phyloP scores from a whole-genome alignment of 2,888 invertebrate genomes.

The Agapostemon virescens region DNA sequence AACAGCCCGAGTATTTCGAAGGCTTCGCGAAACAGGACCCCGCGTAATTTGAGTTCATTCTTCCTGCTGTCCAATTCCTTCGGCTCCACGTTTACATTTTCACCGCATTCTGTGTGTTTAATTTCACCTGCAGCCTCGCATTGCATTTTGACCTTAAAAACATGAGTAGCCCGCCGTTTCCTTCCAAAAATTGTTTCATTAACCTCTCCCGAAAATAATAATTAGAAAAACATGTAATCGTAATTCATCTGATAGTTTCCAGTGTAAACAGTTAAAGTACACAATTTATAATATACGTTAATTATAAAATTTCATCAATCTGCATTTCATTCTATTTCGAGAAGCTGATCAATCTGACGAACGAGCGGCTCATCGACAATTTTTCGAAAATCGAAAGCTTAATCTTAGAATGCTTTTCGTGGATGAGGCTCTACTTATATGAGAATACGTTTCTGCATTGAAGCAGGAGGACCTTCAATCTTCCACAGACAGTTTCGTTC shows the following conservation, averaged over 20 bases:
- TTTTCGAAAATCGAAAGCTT: too few relatives aligned
- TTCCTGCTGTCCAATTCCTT: constrained; percentile 53
- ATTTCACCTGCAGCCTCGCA: constrained; percentile 43
- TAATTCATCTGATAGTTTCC: too few relatives aligned
- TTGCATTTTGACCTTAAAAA: constrained; percentile 33
- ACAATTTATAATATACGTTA: too few relatives aligned
- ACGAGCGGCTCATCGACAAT: too few relatives aligned
- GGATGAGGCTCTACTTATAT: too few relatives aligned
- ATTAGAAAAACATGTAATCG: too few relatives aligned
- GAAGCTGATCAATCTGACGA: too few relatives aligned
- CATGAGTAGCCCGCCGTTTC: background rate
- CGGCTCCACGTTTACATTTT: constrained; percentile 8
- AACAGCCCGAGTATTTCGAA: constrained; percentile 32
- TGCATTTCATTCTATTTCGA: too few relatives aligned
- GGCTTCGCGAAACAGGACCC: constrained; percentile 42
- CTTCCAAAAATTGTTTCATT: constrained; percentile 20
- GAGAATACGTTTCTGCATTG: background rate
- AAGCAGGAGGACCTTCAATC: background rate
- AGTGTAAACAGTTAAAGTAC: too few relatives aligned
- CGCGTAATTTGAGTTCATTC: constrained; percentile 59
- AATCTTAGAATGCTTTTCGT: background rate
- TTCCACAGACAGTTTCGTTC: background rate
- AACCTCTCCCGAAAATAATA: constrained; percentile 8
- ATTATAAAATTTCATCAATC: too few relatives aligned
- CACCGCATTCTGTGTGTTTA: constrained; percentile 45